These are phyloP conservation scores for Crotophaga sulcirostris DNA, from an alignment of 2,113 vertebrate species.

Conservation along the genomic window DNA sequence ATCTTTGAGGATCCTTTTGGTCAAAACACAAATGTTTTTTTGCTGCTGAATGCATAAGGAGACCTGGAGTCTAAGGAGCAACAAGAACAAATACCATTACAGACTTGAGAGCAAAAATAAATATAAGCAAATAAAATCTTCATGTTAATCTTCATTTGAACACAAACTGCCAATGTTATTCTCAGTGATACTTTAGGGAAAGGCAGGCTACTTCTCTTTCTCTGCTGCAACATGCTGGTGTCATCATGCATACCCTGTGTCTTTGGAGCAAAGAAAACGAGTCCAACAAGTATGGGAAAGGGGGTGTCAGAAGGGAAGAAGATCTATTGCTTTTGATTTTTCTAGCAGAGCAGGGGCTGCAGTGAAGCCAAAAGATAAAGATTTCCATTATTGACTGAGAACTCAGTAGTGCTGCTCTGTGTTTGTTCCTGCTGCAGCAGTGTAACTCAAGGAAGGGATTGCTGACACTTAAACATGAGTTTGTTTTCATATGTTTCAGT, in stretches of 20 bases:
- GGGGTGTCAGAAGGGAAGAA: background rate
- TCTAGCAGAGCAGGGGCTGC: background rate
- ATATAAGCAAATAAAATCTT: background rate
- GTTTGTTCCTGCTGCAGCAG: background rate
- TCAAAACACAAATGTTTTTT: background rate
- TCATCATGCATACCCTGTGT: background rate
- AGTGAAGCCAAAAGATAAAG: slow-evolving; percentile 18
- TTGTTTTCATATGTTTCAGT: background rate
- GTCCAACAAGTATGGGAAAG: background rate
- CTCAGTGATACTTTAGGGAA: background rate
- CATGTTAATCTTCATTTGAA: background rate
- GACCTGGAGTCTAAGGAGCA: background rate
- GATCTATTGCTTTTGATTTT: background rate
- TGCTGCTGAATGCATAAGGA: background rate
- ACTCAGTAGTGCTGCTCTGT: background rate
- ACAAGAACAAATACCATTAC: background rate
- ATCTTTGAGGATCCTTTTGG: background rate
- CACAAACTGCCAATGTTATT: background rate
- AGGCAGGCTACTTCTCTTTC: background rate
- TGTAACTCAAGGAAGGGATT: background rate
- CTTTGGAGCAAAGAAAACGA: background rate
- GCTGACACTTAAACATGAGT: background rate
- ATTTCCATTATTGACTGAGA: slow-evolving; percentile 36
- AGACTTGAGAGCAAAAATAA: background rate
- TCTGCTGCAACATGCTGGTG: background rate